These are phyloP conservation scores for Pseudolaguvia tuberculata DNA, from an alignment of 2,113 vertebrate species.

Conservation along the genomic window DNA sequence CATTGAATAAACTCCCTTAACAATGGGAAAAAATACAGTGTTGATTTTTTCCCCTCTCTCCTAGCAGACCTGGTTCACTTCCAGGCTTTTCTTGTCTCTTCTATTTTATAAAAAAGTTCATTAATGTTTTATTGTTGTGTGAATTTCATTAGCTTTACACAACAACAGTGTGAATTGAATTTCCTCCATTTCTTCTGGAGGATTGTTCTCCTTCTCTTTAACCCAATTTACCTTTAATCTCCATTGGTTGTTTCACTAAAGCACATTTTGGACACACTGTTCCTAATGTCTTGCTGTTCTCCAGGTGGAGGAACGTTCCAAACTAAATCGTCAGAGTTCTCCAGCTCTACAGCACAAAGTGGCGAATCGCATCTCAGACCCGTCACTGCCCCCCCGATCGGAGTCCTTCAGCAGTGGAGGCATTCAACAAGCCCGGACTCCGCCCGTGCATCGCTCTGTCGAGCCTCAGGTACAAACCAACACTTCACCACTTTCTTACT, in stretches of 20 bases:
- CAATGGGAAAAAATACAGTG: neutral
- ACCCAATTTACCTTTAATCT: neutral
- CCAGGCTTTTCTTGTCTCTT: neutral
- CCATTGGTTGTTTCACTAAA: too few relatives aligned
- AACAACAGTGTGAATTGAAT: neutral
- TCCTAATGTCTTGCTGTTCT: neutral
- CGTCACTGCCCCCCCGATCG: slow-evolving; percentile 88
- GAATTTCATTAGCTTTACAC: neutral
- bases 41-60: slow-evolving; percentile 18
- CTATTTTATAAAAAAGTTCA: neutral
- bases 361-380: slow-evolving; percentile 95
- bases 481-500: neutral
- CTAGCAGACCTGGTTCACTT: neutral
- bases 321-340: slow-evolving; percentile 84
- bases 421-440: slow-evolving; percentile 88
- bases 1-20: neutral
- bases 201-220: neutral
- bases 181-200: neutral
- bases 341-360: slow-evolving; percentile 92
- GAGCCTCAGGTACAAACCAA: slow-evolving; percentile 82
- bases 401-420: slow-evolving; percentile 96
- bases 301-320: slow-evolving; percentile 83
- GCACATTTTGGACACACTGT: neutral
- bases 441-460: slow-evolving; percentile 87
- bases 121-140: neutral